Base-by-base conservation (phyloP, 2,113 vertebrate genomes). In the Helogale parvula region DNA sequence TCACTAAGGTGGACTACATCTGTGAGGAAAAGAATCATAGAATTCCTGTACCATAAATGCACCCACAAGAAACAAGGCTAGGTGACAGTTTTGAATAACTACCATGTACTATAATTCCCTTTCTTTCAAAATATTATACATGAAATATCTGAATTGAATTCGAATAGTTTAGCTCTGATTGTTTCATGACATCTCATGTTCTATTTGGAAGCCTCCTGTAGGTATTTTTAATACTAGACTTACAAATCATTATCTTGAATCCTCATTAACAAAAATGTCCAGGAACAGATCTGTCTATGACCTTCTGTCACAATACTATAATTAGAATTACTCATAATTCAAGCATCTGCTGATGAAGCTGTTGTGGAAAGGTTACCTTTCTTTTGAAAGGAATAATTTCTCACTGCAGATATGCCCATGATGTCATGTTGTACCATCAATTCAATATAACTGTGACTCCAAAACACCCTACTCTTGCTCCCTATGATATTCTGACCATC, bases 91-190 rank as follows among this genome's bases (percentile, higher is more conserved):
- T 82, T 54, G 4, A 90, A 57, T 84, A 84, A 50, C 27, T 83
- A 23, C 21, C 54, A 4, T 21, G 2, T 38, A 54, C 47, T 69
- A 0, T 25, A 8, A 16, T 25, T 47, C 4, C 16, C 23, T 21
- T 47, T 93, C 74, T 54, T 17, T n/a, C 31, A 29, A 25, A 41
- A 16, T 33, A 45, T 45, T 65, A 81, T 54, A 54, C 45, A 38
- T 83, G 21, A 95, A 90, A 77, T 76, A 89, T 41, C 77, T 95
- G 63, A 88, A 63, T 84, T 38, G 27, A 90, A 60, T 90, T 81
- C 66, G 77, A 76, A 74, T 11, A 29, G 0, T 10, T 38, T 89
- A 79, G 33, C 14, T 97, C 84, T 82, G 3, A 35, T 72, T 68
- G 7, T 84, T 74, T 90, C 76, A 57, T 87, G 29, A 31, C 33